Evolutionary conservation across 2,888 invertebrate species (phyloP), one percentile per base, ranked within the genome.

Genomic region (Phlogophora meticulosa): DNA sequence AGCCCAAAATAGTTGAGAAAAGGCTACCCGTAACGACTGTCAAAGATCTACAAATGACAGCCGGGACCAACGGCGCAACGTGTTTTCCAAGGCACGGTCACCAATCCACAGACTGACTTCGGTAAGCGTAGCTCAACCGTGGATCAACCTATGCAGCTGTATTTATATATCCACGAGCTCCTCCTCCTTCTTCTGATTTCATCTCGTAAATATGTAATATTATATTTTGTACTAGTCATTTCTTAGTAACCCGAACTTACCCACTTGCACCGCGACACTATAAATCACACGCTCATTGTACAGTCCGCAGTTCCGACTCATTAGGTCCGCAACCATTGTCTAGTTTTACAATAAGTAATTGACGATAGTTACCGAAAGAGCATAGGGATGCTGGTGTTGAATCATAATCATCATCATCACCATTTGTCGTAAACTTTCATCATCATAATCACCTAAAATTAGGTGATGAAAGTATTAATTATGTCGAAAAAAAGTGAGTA

Each of bases 231-330:
- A 2, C 20, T 40, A 43, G 62, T 10, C 0, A 45, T 56, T 56
- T 45, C 3, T 2, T 5, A 36, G 51, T 10, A 20, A 0, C 4
- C 9, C 53, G 0, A 22, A 15, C 0, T 10, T 45, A 51, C 43
- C 2, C 9, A 52, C 38, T 70, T 74, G 59, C 7, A 58, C 79
- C 0, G 63, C 9, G 7, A 51, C 81, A 13, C 13, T 45, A 79
- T 81, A 81, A 81, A 81, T 78, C 78, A 81, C 70, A 10, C 43
- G 46, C 43, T 49, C 61, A 53, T 48, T 52, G 58, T 60, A 34
- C 46, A 52, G 57, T 71, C 55, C 67, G 61, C 76, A 77, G 82
- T 81, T 81, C 63, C 78, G 64, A 66, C 69, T 80, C 82, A 81
- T 81, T 81, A 81, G 62, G 17, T 42, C 0, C 11, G 24, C 20